A percentile compares a stretch with the other conserved stretches of the same genome.
Conservation (phyloP, 2,113 vertebrate genomes). For the Brachionichthys hirsutus region DNA sequence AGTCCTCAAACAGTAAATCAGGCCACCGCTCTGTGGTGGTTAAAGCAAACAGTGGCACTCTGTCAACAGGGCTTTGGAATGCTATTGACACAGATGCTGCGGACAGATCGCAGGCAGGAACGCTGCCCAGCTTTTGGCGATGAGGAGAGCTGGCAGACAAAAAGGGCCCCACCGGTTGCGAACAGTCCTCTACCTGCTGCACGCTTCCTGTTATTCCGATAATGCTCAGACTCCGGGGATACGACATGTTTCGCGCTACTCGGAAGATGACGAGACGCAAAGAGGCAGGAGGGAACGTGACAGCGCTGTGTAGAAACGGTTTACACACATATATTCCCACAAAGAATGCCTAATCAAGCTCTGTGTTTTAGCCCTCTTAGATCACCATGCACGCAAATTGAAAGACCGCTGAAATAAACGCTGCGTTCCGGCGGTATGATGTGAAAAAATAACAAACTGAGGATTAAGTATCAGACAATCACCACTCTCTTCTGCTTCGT, state of each 20-base stretch:
- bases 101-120: conserved; percentile 67
- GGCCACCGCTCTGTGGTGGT: conserved; percentile 63
- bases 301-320: not conserved
- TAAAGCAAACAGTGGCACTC: conserved; percentile 73
- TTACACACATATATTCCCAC: conserved; percentile 21
- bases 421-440: conserved; percentile 27
- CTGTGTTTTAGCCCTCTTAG: conserved; percentile 12
- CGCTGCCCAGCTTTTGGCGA: conserved; percentile 56
- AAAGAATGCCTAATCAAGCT: conserved; percentile 17
- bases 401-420: conserved; percentile 28
- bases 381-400: conserved; percentile 17
- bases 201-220: conserved; percentile 65
- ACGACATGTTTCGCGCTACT: conserved; percentile 20
- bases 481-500: conserved; percentile 46
- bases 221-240: conserved; percentile 21
- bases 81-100: conserved; percentile 80
- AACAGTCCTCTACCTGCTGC: conserved; percentile 56
- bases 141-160: conserved; percentile 34
- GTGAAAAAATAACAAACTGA: conserved; percentile 51
- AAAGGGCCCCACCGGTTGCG: conserved; percentile 36
- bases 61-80: conserved; percentile 74
- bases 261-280: not conserved
- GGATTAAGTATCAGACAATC: conserved; percentile 47
- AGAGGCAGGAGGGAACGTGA: conserved; percentile 13
- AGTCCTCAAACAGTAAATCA: conserved; percentile 74